Evolutionary conservation across 2,113 vertebrate genomes (phyloP).

Genomic region (Anguilla japonica): DNA sequence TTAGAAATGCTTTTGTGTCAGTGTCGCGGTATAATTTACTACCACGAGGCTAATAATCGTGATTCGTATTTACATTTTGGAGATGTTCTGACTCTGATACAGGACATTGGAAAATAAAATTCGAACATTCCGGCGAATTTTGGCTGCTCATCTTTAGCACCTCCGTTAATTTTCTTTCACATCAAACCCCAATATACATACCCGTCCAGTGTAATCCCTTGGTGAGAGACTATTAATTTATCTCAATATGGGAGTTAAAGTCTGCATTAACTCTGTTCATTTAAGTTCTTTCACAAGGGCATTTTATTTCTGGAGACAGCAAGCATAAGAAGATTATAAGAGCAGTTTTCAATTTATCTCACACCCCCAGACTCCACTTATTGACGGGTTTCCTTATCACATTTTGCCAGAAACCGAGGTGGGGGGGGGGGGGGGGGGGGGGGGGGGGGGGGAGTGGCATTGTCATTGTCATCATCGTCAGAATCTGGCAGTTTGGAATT

Average conservation of each 20-base stretch:
- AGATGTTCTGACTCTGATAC: background rate
- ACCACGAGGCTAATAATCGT: background rate
- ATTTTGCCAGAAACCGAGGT: constrained; percentile 68
- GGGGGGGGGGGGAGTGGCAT: constrained; percentile 37
- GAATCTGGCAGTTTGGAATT: constrained; percentile 56
- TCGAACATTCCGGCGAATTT: background rate
- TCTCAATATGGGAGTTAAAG: constrained; percentile 53
- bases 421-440: constrained; percentile 24
- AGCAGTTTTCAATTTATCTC: constrained; percentile 74
- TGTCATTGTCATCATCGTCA: constrained; percentile 62
- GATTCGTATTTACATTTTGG: background rate
- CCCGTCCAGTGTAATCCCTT: constrained; percentile 47
- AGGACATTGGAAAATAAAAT: background rate
- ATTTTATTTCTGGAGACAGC: constrained; percentile 69
- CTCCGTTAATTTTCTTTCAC: constrained; percentile 37
- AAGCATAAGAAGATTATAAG: constrained; percentile 73
- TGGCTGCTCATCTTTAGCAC: constrained; percentile 33
- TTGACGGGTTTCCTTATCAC: constrained; percentile 75
- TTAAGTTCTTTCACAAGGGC: constrained; percentile 64
- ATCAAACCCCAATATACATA: constrained; percentile 35
- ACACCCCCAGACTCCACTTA: constrained; percentile 60
- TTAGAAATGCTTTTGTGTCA: background rate
- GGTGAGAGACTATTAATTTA: constrained; percentile 54
- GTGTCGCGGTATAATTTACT: background rate
- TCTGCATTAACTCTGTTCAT: constrained; percentile 58